These are phyloP conservation scores for Poecilia velifera DNA, from an alignment of 2,797 vertebrate genomes.

Conservation along the genomic window DNA sequence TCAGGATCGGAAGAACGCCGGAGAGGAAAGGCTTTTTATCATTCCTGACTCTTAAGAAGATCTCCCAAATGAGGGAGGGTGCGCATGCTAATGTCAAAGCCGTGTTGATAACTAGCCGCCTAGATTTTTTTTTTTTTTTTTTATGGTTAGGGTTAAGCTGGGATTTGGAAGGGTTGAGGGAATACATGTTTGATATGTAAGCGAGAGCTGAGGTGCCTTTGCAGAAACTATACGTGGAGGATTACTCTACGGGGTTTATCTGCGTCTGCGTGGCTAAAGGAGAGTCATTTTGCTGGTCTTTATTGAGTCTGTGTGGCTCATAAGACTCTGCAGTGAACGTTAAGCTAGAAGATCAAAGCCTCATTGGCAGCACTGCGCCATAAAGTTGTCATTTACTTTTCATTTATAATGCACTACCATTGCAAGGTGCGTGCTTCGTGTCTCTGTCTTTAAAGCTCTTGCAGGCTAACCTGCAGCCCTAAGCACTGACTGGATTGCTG, in stretches of 20 bases:
- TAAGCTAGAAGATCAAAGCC: slow-evolving; percentile 59
- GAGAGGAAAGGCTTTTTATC: slow-evolving; percentile 79
- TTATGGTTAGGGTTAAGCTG: slow-evolving; percentile 77
- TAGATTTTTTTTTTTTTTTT: slow-evolving; percentile 35
- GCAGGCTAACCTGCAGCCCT: slow-evolving; percentile 44
- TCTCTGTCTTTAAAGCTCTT: slow-evolving; percentile 36
- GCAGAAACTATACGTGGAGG: slow-evolving; percentile 62
- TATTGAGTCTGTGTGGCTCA: slow-evolving; percentile 42
- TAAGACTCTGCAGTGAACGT: slow-evolving; percentile 49
- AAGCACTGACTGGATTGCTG: background rate
- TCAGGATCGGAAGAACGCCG: slow-evolving; percentile 66
- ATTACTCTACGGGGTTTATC: slow-evolving; percentile 78
- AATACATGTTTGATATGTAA: slow-evolving; percentile 81
- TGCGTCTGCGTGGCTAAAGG: slow-evolving; percentile 55
- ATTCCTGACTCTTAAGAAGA: slow-evolving; percentile 78
- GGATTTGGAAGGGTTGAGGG: slow-evolving; percentile 75
- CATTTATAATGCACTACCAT: slow-evolving; percentile 53
- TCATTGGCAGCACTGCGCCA: slow-evolving; percentile 49
- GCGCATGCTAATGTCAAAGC: slow-evolving; percentile 78
- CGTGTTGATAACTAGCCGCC: slow-evolving; percentile 74
- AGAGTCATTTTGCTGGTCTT: slow-evolving; percentile 50
- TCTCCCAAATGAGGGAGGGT: slow-evolving; percentile 78
- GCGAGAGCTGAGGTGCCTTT: slow-evolving; percentile 73
- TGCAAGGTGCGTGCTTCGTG: slow-evolving; percentile 15
- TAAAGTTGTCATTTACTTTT: slow-evolving; percentile 62